Evolutionary conservation across 2,888 invertebrate species (phyloP), one percentile per base, ranked within the genome.

Genomic region (Pristionchus japonicus): DNA sequence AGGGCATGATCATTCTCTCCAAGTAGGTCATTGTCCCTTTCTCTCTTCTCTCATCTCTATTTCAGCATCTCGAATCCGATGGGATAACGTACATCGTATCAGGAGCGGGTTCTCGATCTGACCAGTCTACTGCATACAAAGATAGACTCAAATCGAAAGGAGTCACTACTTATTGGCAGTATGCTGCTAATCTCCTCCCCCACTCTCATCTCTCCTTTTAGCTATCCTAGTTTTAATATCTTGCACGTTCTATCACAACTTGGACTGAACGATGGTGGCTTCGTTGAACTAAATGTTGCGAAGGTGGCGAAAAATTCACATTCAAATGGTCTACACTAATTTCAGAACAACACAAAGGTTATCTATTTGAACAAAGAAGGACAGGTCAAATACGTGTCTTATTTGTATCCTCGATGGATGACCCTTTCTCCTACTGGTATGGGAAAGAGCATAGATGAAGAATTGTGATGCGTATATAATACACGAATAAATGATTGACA

Each of bases 1-100:
- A 90, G 95, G 95, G 15, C 95, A 95, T 91, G 95, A 95, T 89
- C 95, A 95, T 91, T 95, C 95, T 88, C 90, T 95, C 37, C 95
- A 95, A 92, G 95, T 95, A 77, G 27, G n/a, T n/a, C n/a, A n/a
- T n/a, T n/a, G n/a, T n/a, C n/a, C n/a, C n/a, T n/a, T n/a, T n/a
- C n/a, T n/a, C n/a, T n/a, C n/a, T n/a, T n/a, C n/a, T n/a, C n/a
- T n/a, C n/a, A n/a, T n/a, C n/a, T n/a, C n/a, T n/a, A n/a, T n/a
- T n/a, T 15, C 31, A 86, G 86, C 86, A 86, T 20, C 47, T 86
- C 3, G 34, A 31, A n/a, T 57, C 31, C 4, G 70, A 86, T 13
- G 70, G 70, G 49, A n/a, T 86, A 47, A 86, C 86, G 1, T 95
- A 95, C 90, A 94, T 95, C 89, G 94, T 95, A 3, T 94, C 95